These are phyloP conservation scores for Syrphus vitripennis DNA, from an alignment of 2,888 invertebrate species.

Conservation along the genomic window DNA sequence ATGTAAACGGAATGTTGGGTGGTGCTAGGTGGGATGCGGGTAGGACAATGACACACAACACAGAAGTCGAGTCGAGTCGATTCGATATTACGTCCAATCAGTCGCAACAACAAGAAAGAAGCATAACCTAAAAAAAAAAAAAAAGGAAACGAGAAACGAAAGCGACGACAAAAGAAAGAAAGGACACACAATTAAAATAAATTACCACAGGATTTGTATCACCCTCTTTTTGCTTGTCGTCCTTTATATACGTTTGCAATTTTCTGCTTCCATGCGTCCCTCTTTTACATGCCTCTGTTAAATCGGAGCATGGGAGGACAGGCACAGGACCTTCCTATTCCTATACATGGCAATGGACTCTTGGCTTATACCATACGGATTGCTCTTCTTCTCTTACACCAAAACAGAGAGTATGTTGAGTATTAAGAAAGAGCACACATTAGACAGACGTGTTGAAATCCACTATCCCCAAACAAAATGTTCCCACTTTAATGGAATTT, in stretches of 20 bases:
- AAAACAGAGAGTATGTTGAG: neutral
- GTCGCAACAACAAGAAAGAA: constrained; percentile 61
- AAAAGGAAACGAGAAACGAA: neutral
- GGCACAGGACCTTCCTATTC: neutral
- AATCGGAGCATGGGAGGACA: neutral
- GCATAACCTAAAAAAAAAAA: neutral
- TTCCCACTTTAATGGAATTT: neutral
- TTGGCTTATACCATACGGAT: neutral
- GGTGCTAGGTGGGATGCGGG: constrained; percentile 38
- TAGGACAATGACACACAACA: constrained; percentile 1
- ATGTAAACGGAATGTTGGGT: neutral
- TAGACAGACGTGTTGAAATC: neutral
- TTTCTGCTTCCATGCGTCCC: constrained; percentile 69
- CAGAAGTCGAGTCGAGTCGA: constrained; percentile 61
- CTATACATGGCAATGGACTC: constrained; percentile 31
- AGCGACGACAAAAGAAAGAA: constrained; percentile 54
- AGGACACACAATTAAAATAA: constrained; percentile 72
- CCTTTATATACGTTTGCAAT: constrained; percentile 64
- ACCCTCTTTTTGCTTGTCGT: constrained; percentile 59
- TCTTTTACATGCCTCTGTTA: constrained; percentile 31
- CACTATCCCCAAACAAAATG: neutral
- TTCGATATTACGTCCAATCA: constrained; percentile 70
- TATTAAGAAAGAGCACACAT: constrained; percentile 26
- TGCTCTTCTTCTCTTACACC: constrained; percentile 26
- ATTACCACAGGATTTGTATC: constrained; percentile 72